phyloP scores from a whole-genome alignment of 2,797 vertebrate species.

The Falco berigora region DNA sequence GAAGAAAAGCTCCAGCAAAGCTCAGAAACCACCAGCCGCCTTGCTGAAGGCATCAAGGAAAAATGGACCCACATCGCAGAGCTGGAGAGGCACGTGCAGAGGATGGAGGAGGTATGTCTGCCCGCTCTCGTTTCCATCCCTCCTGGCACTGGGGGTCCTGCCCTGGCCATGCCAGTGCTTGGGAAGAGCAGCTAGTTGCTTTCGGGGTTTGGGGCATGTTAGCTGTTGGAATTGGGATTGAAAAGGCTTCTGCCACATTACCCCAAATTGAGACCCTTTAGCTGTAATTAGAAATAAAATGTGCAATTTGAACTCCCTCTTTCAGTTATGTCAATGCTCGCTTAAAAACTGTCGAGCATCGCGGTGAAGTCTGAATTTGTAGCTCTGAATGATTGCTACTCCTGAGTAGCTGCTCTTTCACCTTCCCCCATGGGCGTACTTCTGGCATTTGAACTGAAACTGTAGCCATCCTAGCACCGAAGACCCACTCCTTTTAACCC shows the following conservation, averaged over 20 bases:
- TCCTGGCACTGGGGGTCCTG: background rate
- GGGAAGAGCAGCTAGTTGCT: background rate
- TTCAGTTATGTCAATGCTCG: background rate
- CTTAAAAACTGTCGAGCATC: background rate
- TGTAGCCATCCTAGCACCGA: no score
- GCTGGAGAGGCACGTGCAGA: conserved; percentile 62
- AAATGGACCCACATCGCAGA: conserved; percentile 43
- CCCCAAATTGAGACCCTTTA: background rate
- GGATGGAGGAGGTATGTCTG: conserved; percentile 70
- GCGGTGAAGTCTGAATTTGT: background rate
- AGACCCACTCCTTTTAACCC: no score
- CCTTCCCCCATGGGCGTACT: accelerated
- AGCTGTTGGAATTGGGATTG: background rate
- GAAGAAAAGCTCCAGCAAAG: conserved; percentile 49
- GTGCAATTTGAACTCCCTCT: background rate
- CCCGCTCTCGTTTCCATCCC: accelerated
- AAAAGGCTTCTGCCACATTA: background rate
- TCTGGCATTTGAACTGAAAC: background rate
- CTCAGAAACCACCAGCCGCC: background rate
- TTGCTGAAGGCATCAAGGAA: conserved; percentile 48
- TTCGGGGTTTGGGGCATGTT: background rate
- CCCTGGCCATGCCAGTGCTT: no score
- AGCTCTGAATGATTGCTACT: background rate
- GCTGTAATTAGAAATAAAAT: background rate
- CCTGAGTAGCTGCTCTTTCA: background rate